A percentile compares a stretch with the other conserved stretches of the same genome.
Evolutionary conservation across 2,797 vertebrate species (phyloP).

Genomic region (Semotilus atromaculatus): DNA sequence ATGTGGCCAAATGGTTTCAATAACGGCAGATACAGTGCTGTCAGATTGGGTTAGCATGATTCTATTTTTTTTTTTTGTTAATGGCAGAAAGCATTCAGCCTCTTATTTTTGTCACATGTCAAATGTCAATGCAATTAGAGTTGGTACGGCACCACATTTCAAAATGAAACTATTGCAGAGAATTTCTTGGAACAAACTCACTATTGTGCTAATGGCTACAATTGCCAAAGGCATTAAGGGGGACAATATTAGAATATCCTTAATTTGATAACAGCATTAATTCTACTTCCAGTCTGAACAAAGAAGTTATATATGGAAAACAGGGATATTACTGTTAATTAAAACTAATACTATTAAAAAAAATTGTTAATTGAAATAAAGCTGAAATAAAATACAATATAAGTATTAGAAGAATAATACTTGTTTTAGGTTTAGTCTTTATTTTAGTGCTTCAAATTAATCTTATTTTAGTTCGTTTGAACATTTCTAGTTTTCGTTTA

Average conservation of each 20-base stretch:
- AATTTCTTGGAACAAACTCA: not conserved
- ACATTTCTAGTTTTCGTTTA: too few species aligned
- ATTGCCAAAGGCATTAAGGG: not conserved
- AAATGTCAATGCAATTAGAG: conserved; percentile 34
- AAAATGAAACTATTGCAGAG: conserved; percentile 13
- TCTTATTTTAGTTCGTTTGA: too few species aligned
- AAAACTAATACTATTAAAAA: not conserved
- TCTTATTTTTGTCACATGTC: conserved; percentile 32
- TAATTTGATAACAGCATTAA: not conserved
- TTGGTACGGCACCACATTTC: conserved; percentile 3
- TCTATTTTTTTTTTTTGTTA: conserved; percentile 26
- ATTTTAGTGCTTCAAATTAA: too few species aligned
- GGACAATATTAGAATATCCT: not conserved
- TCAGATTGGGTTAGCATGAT: conserved; percentile 18
- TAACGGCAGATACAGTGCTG: conserved; percentile 10
- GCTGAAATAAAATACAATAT: not conserved
- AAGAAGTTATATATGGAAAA: not conserved
- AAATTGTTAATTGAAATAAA: not conserved
- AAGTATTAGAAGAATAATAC: not conserved
- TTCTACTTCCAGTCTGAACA: not conserved
- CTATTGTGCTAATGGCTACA: conserved; percentile 8
- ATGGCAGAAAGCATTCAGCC: not conserved
- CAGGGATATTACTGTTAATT: not conserved
- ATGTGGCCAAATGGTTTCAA: conserved; percentile 28
- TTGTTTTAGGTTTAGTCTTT: too few species aligned